Percentiles rank a stretch among this genome's conserved stretches.
phyloP scores from a whole-genome alignment of 2,888 invertebrate genomes.

The Watsonalla cultraria region DNA sequence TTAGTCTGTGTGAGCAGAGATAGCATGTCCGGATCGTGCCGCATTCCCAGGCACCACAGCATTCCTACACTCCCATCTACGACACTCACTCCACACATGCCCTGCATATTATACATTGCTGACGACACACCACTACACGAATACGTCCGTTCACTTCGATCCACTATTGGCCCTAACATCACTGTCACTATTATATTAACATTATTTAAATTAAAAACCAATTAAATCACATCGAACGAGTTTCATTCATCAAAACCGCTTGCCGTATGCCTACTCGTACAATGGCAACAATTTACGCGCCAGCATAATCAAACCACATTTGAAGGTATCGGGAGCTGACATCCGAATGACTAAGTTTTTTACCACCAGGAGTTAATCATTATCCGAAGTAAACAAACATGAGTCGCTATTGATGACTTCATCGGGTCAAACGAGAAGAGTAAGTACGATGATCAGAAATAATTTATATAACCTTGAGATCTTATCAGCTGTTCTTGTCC shows the following conservation, averaged over 20 bases:
- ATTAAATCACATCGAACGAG: not conserved
- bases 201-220: not conserved
- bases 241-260: not conserved
- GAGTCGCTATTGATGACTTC: slow-evolving; percentile 5
- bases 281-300: not conserved
- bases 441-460: not conserved
- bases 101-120: slow-evolving; percentile 48
- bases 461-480: too few species aligned
- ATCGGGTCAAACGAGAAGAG: not conserved
- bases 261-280: not conserved
- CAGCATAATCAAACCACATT: not conserved
- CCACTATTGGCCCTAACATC: slow-evolving; percentile 15
- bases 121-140: slow-evolving; percentile 36
- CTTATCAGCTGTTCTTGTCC: too few species aligned
- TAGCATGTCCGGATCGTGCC: slow-evolving; percentile 17
- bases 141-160: slow-evolving; percentile 34
- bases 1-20: slow-evolving; percentile 21
- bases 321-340: not conserved
- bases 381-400: slow-evolving; percentile 11
- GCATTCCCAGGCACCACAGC: slow-evolving; percentile 27
- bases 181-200: not conserved
- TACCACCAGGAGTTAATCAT: slow-evolving; percentile 1
- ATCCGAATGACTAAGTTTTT: not conserved
- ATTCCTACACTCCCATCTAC: slow-evolving; percentile 39
- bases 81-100: slow-evolving; percentile 55